phyloP scores from a whole-genome alignment of 2,113 vertebrate genomes.

The Brachypodius melanocephalos region DNA sequence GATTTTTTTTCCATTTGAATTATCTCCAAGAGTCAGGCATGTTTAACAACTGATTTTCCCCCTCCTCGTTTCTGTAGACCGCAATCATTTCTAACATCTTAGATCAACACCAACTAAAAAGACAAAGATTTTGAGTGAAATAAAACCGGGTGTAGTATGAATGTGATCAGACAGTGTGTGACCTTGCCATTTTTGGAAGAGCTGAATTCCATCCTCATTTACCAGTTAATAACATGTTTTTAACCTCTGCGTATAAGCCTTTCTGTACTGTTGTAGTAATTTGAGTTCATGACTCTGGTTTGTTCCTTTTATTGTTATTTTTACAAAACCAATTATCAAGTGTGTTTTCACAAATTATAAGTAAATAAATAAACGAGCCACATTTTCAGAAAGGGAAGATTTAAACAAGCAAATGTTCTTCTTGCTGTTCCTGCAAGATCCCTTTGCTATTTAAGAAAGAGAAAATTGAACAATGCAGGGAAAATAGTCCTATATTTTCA shows the following conservation, averaged over 20 bases:
- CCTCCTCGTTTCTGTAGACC: background rate
- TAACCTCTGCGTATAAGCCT: background rate
- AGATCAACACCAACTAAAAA: background rate
- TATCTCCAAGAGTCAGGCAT: slow-evolving; percentile 66
- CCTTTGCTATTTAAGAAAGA: background rate
- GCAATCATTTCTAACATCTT: background rate
- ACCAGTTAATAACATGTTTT: background rate
- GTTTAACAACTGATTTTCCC: background rate
- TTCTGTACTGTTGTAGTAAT: background rate
- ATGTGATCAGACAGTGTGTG: background rate
- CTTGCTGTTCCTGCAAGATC: background rate
- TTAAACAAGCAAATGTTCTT: background rate
- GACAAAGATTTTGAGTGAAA: slow-evolving; percentile 2
- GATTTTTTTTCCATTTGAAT: slow-evolving; percentile 76
- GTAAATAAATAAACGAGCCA: background rate
- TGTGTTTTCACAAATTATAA: background rate
- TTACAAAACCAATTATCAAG: background rate
- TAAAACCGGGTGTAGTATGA: background rate
- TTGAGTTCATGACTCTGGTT: background rate
- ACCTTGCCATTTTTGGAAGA: background rate
- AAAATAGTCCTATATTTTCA: background rate
- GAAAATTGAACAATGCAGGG: background rate
- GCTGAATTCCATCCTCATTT: background rate
- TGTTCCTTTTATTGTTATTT: background rate
- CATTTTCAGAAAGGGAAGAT: background rate